Evolutionary conservation across 2,888 invertebrate genomes (phyloP).

Genomic region (Dendrolimus houi): DNA sequence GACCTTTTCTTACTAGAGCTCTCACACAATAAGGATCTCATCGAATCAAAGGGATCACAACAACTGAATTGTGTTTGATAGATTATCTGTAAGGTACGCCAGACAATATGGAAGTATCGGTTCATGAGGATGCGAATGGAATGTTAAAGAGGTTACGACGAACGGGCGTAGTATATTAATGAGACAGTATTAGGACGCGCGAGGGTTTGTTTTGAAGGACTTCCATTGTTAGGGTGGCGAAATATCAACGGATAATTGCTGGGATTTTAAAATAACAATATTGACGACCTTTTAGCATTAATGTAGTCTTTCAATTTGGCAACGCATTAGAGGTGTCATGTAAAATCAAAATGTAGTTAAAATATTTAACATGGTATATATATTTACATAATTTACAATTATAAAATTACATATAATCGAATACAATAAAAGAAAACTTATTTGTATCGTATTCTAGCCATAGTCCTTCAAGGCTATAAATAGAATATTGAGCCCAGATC

Average conservation of each 20-base stretch:
- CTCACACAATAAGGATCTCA: neutral
- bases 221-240: neutral
- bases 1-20: neutral
- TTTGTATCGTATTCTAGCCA: no score
- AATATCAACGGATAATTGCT: neutral
- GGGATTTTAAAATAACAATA: neutral
- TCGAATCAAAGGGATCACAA: neutral
- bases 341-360: no score
- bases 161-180: neutral
- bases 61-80: neutral
- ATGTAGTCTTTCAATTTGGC: no score
- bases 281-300: no score
- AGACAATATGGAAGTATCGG: neutral
- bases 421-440: no score
- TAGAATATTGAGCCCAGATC: no score
- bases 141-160: neutral
- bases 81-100: neutral
- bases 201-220: neutral
- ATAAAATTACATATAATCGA: no score
- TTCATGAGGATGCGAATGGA: neutral
- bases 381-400: no score
- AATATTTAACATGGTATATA: no score
- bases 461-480: no score
- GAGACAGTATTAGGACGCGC: neutral
- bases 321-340: no score